Conservation (phyloP, 2,797 vertebrate genomes). For the Pangasius sanitwongsei region DNA sequence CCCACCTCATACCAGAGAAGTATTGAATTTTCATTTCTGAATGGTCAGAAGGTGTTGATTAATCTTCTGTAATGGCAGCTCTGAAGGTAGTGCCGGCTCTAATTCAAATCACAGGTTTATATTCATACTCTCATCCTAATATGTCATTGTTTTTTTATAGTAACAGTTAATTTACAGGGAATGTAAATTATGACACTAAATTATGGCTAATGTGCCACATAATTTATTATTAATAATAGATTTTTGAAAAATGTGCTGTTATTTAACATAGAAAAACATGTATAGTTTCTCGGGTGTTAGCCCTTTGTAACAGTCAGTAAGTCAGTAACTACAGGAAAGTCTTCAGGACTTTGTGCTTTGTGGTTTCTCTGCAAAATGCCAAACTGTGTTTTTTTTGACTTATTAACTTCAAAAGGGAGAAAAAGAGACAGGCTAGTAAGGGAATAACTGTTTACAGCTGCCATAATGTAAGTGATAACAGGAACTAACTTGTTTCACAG, state of each 20-base stretch:
- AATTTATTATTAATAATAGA: background rate
- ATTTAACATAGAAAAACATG: too few species aligned
- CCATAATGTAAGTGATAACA: background rate
- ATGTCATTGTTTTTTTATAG: background rate
- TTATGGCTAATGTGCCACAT: background rate
- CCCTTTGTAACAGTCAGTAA: background rate
- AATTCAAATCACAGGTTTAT: background rate
- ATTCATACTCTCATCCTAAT: background rate
- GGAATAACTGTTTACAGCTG: background rate
- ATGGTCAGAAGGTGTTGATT: background rate
- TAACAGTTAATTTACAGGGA: background rate
- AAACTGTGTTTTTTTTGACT: background rate
- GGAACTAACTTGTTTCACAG: background rate
- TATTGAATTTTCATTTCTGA: background rate
- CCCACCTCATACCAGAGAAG: background rate
- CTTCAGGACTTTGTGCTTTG: background rate
- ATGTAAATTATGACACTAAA: background rate
- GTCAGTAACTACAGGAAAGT: background rate
- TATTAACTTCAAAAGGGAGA: background rate
- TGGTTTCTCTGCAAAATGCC: background rate
- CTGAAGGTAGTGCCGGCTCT: background rate
- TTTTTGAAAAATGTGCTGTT: background rate
- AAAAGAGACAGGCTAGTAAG: background rate
- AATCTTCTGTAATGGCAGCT: background rate
- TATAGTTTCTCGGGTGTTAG: background rate